These are phyloP conservation scores for Villa cingulata DNA, from an alignment of 2,888 invertebrate genomes.

Conservation along the genomic window DNA sequence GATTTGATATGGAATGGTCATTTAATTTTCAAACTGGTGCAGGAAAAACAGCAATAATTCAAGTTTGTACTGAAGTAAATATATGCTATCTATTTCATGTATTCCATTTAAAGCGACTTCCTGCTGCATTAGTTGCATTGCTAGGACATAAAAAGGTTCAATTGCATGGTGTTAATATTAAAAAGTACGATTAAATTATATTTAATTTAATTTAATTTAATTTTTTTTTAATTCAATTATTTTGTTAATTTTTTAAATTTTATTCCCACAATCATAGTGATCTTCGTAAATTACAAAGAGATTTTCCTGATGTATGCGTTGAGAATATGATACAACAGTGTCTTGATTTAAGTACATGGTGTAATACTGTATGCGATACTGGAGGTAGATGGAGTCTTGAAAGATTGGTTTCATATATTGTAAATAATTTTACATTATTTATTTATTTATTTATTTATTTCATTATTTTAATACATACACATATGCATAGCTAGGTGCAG, in stretches of 20 bases:
- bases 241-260: conserved; percentile 3
- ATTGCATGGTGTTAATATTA: conserved; percentile 49
- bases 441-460: too few relatives aligned
- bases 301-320: conserved; percentile 43
- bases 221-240: background rate
- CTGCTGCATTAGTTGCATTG: conserved; percentile 40
- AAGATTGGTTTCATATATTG: conserved; percentile 41
- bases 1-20: conserved; percentile 56
- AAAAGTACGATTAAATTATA: conserved; percentile 38
- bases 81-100: conserved; percentile 46
- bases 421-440: too few relatives aligned
- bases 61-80: conserved; percentile 42
- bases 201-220: too few relatives aligned
- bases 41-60: conserved; percentile 47
- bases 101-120: conserved; percentile 41
- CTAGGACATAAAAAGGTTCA: conserved; percentile 44
- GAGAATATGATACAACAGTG: conserved; percentile 43
- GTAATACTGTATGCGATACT: conserved; percentile 40
- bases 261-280: conserved; percentile 43
- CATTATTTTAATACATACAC: background rate
- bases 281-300: conserved; percentile 46
- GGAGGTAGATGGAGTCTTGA: conserved; percentile 47
- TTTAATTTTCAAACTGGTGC: conserved; percentile 45
- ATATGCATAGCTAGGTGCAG: background rate
- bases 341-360: conserved; percentile 43